Evolutionary conservation across 2,888 invertebrate species (phyloP).

Genomic region (Nemotelus pantherinus): DNA sequence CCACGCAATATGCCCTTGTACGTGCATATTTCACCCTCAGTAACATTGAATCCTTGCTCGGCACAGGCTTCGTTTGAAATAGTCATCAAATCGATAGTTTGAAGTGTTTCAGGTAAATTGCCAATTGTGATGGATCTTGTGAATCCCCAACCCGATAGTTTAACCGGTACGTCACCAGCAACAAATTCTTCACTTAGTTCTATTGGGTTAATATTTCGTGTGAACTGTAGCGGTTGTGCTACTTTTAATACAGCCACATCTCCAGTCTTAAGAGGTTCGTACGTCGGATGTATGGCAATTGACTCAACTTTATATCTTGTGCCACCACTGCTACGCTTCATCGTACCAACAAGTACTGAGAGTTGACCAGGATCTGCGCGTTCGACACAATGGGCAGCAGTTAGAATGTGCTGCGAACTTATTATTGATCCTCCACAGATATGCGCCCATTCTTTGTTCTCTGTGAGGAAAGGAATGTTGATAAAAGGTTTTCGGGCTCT

Average conservation of each 20-base stretch:
- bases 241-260: slow-evolving; percentile 62
- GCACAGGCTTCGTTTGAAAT: slow-evolving; percentile 59
- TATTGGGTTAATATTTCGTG: slow-evolving; percentile 63
- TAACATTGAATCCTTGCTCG: slow-evolving; percentile 57
- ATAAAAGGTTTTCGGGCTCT: slow-evolving; percentile 30
- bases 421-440: slow-evolving; percentile 63
- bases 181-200: slow-evolving; percentile 57
- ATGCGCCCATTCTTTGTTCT: slow-evolving; percentile 57
- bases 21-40: slow-evolving; percentile 61
- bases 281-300: slow-evolving; percentile 60
- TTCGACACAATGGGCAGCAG: slow-evolving; percentile 63
- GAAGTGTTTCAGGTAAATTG: slow-evolving; percentile 57
- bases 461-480: slow-evolving; percentile 49
- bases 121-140: slow-evolving; percentile 58
- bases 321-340: slow-evolving; percentile 53
- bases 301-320: slow-evolving; percentile 57
- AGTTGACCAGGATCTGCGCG: slow-evolving; percentile 58
- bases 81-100: slow-evolving; percentile 59
- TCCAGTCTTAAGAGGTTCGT: slow-evolving; percentile 59
- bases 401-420: slow-evolving; percentile 59
- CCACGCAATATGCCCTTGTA: slow-evolving; percentile 56
- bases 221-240: slow-evolving; percentile 57
- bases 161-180: slow-evolving; percentile 56
- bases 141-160: slow-evolving; percentile 62
- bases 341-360: slow-evolving; percentile 51